phyloP scores from a whole-genome alignment of 2,113 vertebrate species.

The Ellobius talpinus region DNA sequence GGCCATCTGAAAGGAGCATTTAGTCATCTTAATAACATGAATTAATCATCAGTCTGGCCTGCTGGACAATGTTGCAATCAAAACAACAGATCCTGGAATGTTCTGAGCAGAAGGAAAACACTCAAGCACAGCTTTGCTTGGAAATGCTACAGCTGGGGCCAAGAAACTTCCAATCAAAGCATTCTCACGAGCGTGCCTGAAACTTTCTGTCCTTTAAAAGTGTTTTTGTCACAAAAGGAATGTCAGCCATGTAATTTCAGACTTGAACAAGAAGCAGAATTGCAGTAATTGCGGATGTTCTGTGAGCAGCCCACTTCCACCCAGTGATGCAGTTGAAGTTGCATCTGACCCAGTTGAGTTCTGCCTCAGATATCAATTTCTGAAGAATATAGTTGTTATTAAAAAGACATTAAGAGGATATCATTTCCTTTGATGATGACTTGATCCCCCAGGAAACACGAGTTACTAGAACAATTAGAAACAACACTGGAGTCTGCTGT shows the following conservation, averaged over 20 bases:
- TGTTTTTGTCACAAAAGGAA: constrained; percentile 59
- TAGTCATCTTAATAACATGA: constrained; percentile 44
- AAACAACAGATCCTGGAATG: background rate
- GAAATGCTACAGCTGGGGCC: constrained; percentile 44
- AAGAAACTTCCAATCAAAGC: constrained; percentile 35
- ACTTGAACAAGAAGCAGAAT: constrained; percentile 63
- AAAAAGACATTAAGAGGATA: constrained; percentile 57
- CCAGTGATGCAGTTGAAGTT: constrained; percentile 26
- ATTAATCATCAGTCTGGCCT: constrained; percentile 37
- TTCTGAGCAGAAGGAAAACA: background rate
- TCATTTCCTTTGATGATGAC: constrained; percentile 42
- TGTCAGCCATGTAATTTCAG: constrained; percentile 68
- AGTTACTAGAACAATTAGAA: constrained; percentile 65
- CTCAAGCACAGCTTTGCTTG: background rate
- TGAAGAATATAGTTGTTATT: constrained; percentile 60
- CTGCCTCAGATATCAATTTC: constrained; percentile 22
- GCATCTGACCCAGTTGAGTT: constrained; percentile 44
- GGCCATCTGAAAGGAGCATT: constrained; percentile 6
- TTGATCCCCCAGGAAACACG: constrained; percentile 38
- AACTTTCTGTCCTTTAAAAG: constrained; percentile 43
- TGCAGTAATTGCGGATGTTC: constrained; percentile 70
- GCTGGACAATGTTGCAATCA: constrained; percentile 70
- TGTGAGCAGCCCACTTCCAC: constrained; percentile 43
- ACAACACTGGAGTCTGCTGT: background rate
- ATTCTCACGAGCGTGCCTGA: background rate